phyloP scores from a whole-genome alignment of 2,888 invertebrate species.

The Eristalinus sepulchralis region DNA sequence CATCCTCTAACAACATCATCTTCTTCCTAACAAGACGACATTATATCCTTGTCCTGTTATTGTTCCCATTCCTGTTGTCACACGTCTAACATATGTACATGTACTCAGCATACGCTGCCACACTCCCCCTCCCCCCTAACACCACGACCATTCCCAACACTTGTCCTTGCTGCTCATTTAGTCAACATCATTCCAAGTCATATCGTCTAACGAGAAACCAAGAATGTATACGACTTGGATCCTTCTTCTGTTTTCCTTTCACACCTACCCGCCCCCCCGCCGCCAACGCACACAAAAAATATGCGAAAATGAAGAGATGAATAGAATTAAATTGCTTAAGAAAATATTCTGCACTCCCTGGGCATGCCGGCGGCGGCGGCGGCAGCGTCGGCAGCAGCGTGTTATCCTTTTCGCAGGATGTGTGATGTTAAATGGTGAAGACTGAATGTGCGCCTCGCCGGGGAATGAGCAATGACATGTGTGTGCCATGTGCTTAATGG shows the following conservation, averaged over 20 bases:
- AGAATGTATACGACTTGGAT: neutral
- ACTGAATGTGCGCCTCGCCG: neutral
- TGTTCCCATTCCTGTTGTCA: conserved; percentile 13
- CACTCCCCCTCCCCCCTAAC: neutral
- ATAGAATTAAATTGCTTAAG: conserved; percentile 56
- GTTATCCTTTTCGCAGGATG: conserved; percentile 40
- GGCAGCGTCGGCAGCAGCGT: too few species aligned
- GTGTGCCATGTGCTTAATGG: conserved; percentile 42
- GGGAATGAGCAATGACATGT: conserved; percentile 47
- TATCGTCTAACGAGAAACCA: neutral
- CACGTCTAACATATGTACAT: conserved; percentile 13
- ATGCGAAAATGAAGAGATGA: conserved; percentile 52
- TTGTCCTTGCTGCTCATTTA: conserved; percentile 37
- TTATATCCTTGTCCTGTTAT: conserved; percentile 31
- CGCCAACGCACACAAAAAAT: neutral
- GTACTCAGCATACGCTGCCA: neutral
- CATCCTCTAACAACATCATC: conserved; percentile 27
- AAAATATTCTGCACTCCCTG: conserved; percentile 14
- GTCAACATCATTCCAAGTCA: conserved; percentile 42
- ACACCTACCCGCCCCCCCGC: neutral
- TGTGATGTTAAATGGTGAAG: conserved; percentile 34
- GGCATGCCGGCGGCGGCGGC: too few species aligned
- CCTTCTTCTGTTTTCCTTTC: neutral
- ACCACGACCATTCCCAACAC: neutral
- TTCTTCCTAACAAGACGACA: conserved; percentile 26